Percentiles rank a stretch among this genome's conserved stretches.
Conservation (phyloP, 2,797 vertebrate species). For the Ataeniobius toweri region DNA sequence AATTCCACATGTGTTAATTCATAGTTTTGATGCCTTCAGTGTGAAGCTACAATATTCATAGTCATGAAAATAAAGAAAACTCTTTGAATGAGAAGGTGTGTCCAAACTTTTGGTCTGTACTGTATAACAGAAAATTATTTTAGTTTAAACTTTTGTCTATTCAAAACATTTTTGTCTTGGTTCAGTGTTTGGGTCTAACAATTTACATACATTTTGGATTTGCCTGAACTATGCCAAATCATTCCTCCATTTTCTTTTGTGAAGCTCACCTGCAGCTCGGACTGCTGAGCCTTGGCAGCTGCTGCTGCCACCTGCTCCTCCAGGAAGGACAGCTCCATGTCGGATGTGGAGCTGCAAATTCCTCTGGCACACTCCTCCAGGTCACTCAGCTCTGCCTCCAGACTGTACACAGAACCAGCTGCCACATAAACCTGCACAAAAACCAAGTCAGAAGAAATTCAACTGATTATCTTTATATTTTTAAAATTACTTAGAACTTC, state of each 20-base stretch:
- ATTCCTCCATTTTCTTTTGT: background rate
- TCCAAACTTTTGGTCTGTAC: no score
- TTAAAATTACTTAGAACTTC: background rate
- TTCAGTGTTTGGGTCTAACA: no score
- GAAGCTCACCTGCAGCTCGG: slow-evolving; percentile 89
- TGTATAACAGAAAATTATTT: background rate
- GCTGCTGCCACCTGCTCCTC: slow-evolving; percentile 96
- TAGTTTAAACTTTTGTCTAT: no score
- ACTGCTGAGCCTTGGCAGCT: slow-evolving; percentile 93
- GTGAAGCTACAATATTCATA: no score
- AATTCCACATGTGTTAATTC: no score
- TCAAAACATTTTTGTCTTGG: no score
- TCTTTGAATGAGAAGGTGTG: no score
- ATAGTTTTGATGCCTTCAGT: no score
- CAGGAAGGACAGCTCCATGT: slow-evolving; percentile 87
- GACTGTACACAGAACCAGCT: slow-evolving; percentile 86
- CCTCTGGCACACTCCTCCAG: slow-evolving; percentile 89
- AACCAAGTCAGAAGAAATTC: background rate
- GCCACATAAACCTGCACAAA: slow-evolving; percentile 89
- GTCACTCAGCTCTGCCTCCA: slow-evolving; percentile 89
- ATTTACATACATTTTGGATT: background rate
- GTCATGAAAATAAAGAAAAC: no score
- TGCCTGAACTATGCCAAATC: background rate
- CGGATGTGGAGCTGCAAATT: slow-evolving; percentile 83
- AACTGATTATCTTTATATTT: background rate